Evolutionary conservation across 2,113 vertebrate species (phyloP).

Genomic region (Engraulis encrasicolus): DNA sequence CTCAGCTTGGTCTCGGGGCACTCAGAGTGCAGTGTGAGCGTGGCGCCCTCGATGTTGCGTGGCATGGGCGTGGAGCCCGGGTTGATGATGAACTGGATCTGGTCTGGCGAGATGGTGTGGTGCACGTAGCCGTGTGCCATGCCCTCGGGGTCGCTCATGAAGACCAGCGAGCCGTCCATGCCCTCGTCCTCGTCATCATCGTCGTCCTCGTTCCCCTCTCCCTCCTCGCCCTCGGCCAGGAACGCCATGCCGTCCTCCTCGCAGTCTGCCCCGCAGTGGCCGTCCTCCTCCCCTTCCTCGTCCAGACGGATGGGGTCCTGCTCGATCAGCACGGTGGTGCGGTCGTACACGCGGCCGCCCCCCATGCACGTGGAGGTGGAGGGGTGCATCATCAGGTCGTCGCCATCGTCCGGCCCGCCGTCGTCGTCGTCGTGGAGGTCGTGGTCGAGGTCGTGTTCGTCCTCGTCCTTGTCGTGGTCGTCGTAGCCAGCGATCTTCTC

Average conservation of each 20-base stretch:
- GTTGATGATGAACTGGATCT: constrained; percentile 98
- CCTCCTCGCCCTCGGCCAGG: constrained; percentile 87
- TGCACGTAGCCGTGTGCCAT: constrained; percentile 98
- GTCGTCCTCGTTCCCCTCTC: constrained; percentile 79
- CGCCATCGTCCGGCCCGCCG: constrained; percentile 80
- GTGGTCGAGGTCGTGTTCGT: too few relatives aligned
- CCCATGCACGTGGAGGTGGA: constrained; percentile 85
- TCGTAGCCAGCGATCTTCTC: constrained; percentile 77
- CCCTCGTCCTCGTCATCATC: constrained; percentile 66
- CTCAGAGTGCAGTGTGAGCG: constrained; percentile 94
- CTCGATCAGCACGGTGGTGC: constrained; percentile 97
- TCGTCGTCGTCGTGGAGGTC: constrained; percentile 83
- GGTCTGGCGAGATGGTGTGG: constrained; percentile 97
- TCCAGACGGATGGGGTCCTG: constrained; percentile 89
- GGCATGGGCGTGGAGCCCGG: constrained; percentile 98
- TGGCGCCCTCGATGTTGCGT: constrained; percentile 96
- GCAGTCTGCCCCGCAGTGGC: constrained; percentile 78
- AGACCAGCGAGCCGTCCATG: constrained; percentile 85
- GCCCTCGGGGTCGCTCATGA: constrained; percentile 89
- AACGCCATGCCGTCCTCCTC: constrained; percentile 85
- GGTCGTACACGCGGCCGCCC: constrained; percentile 92
- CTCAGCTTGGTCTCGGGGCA: constrained; percentile 96
- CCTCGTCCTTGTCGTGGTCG: constrained; percentile 78
- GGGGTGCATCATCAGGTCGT: constrained; percentile 82
- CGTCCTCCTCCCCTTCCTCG: constrained; percentile 83